A percentile compares a stretch with the other conserved stretches of the same genome.
Evolutionary conservation across 2,797 vertebrate species (phyloP).

Genomic region (Odontamblyopus rebecca): DNA sequence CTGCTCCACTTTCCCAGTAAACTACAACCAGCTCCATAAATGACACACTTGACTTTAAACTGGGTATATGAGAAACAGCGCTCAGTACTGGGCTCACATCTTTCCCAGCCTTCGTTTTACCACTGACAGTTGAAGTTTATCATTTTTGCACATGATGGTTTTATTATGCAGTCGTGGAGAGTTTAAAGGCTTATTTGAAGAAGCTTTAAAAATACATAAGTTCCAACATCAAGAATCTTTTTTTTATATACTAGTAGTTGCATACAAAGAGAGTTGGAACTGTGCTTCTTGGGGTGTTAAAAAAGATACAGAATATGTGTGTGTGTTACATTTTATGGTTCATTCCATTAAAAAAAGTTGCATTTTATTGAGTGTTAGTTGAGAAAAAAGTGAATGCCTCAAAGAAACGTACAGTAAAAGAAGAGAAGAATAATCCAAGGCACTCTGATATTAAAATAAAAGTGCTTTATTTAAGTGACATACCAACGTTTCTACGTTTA

Average conservation of each 20-base stretch:
- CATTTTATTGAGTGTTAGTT: too few relatives aligned
- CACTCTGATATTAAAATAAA: too few relatives aligned
- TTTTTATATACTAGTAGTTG: slow-evolving; percentile 34
- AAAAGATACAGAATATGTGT: slow-evolving; percentile 14
- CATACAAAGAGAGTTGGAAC: slow-evolving; percentile 36
- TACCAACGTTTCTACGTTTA: too few relatives aligned
- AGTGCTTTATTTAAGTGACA: too few relatives aligned
- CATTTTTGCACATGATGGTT: slow-evolving; percentile 13
- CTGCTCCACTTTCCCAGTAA: neutral
- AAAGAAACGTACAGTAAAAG: too few relatives aligned
- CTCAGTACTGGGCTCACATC: neutral
- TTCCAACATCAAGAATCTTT: slow-evolving; percentile 53
- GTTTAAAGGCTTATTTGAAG: slow-evolving; percentile 19
- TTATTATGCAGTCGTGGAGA: slow-evolving; percentile 19
- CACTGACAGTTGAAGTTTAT: neutral
- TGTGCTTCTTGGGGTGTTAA: slow-evolving; percentile 26
- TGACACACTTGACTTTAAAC: neutral
- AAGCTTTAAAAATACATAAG: slow-evolving; percentile 56
- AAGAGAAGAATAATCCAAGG: too few relatives aligned
- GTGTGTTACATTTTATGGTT: too few relatives aligned
- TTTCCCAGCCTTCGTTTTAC: neutral
- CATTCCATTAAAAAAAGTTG: too few relatives aligned
- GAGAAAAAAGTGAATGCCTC: too few relatives aligned
- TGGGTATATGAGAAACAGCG: neutral
- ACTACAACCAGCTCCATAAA: neutral